A percentile compares a stretch with the other conserved stretches of the same genome.
These are phyloP conservation scores for Ichneumoninae sp. DNA, from an alignment of 2,888 invertebrate species.

Conservation along the genomic window DNA sequence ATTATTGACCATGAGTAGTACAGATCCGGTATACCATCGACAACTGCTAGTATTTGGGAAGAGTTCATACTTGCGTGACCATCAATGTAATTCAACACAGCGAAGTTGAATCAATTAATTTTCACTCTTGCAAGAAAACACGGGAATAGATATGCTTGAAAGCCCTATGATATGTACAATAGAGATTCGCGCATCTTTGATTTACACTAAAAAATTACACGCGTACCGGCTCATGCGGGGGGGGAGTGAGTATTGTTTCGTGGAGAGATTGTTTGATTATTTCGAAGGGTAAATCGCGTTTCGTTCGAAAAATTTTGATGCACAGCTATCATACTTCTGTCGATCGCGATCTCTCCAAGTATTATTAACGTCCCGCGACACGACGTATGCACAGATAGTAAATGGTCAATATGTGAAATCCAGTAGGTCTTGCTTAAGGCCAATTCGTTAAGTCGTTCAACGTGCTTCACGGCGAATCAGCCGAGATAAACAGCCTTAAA, in stretches of 20 bases:
- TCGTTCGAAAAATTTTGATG: slow-evolving; percentile 2
- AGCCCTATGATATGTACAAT: slow-evolving; percentile 8
- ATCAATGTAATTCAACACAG: background rate
- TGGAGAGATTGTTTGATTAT: slow-evolving; percentile 2
- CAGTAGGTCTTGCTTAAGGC: slow-evolving; percentile 15
- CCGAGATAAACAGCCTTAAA: background rate
- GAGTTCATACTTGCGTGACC: background rate
- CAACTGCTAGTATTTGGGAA: background rate
- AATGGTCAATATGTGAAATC: slow-evolving; percentile 9
- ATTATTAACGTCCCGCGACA: background rate
- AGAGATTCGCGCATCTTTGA: background rate
- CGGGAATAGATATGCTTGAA: slow-evolving; percentile 7
- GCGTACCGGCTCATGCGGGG: background rate
- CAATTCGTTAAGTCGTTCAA: slow-evolving; percentile 1
- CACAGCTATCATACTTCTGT: background rate
- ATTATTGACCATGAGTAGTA: background rate
- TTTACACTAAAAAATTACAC: background rate
- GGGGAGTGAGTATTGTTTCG: background rate
- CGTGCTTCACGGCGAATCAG: background rate
- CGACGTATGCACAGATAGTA: background rate
- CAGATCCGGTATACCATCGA: background rate
- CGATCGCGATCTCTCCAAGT: background rate
- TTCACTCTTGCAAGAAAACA: background rate
- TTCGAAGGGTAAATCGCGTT: background rate
- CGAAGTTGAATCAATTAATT: background rate